Base-by-base conservation (phyloP, 2,797 vertebrate species). In the Myotis findleyi region DNA sequence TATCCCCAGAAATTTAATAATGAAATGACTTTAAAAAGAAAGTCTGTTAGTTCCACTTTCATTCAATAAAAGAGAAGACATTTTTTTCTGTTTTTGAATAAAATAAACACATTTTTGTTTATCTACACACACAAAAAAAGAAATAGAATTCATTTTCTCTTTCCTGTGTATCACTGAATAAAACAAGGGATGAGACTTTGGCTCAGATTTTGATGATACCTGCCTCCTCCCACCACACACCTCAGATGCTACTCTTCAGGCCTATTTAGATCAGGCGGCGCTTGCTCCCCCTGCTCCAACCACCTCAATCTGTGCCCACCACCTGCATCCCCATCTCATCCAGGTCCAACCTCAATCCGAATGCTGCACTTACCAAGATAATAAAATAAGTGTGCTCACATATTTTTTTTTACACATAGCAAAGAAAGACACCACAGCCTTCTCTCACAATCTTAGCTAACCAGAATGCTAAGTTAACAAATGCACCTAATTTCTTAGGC, bases 401-500 rank as follows among this genome's bases (percentile, higher is more conserved):
- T 13, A 71, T 36, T 90, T 85, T 89, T 27, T 38, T 33, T 51
- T 75, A 33, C 14, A 36, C 23, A 44, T 23, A 38, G 59, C 25
- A 44, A 93, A 85, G 16, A 7, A 53, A 41, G 64, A 96, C 89
- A 33, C 27, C 68, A 83, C 44, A 80, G 73, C 25, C 38, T 89
- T 73, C 51, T 82, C 44, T 57, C 30, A 64, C 33, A 66, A 86
- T 73, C 72, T 93, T 83, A 76, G 73, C 89, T 92, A 90, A 84
- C 87, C 87, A 71, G 93, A 84, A 95, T 84, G 82, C 90, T 93
- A 89, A 95, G 95, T 96, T 94, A 97, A 93, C 1, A 7, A 92
- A 91, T 9, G 33, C 12, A 91, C 72, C 95, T 95, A 88, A 81
- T 97, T 96, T 94, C 93, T 83, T 93, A 71, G 81, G 82, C 89